Base-by-base conservation (phyloP, 2,888 invertebrate genomes). In the Linnaemya vulpina region DNA sequence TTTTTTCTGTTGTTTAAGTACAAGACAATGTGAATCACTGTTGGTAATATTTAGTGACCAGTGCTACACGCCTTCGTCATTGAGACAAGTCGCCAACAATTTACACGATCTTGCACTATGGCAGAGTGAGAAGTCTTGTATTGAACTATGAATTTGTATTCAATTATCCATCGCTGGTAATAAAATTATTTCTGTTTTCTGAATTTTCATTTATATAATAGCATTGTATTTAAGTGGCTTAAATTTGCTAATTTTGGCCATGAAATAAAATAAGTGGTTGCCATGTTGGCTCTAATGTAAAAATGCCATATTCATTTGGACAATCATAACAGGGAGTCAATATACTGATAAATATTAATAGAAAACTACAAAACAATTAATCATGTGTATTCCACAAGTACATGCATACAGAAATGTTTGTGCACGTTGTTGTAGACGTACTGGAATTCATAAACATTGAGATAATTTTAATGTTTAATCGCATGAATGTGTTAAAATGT, bases 281-380 rank as follows among this genome's bases (percentile, higher is more conserved):
- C 13, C 51, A 51, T 30, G 15, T 68, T 51, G 30, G 13, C 10
- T 51, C 35, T 38, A 35, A 49, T 30, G 51, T n/a, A 20, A 51
- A 67, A 15, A 20, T 68, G 20, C n/a, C 20, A 15, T 22, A 22
- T 70, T 20, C 53, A 2, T 13, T 22, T 4, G 15, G 40, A 22
- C 20, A 70, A 53, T 22, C 10, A 20, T 15, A 38, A n/a, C 22
- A 38, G 38, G 15, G 15, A 53, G 53, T 53, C 70, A 53, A 40
- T 53, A 40, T 15, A 38, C 13, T 38, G 51, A 68, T 68, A 4
- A 55, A 40, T 53, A 70, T 53, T 70, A 38, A 40, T n/a, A 70
- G 38, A 35, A 70, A 70, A 70, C 1, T 38, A 2, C n/a, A 53
- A 53, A 25, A 38, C 13, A n/a, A 40, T 53, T 15, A 15, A 55